Percentiles rank a stretch among this genome's conserved stretches.
Evolutionary conservation across 1,140 invertebrate species (phyloP).

Genomic region (Anoplolepis gracilipes): DNA sequence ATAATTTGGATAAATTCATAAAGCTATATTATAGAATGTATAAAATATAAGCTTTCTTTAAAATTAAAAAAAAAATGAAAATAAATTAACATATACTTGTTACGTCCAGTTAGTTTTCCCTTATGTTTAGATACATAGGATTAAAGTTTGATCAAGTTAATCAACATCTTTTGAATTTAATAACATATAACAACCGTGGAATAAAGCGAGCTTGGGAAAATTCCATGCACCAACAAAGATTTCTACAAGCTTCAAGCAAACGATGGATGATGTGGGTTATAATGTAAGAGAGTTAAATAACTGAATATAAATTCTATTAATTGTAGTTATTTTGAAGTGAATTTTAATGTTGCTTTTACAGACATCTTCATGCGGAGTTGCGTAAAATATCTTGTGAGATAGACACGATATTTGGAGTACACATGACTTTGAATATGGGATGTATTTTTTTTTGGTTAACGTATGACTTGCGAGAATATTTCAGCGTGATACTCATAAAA

Average conservation of each 20-base stretch:
- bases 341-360: not conserved
- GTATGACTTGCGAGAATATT: not conserved
- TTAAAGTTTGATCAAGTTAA: constrained; percentile 19
- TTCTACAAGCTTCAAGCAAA: not conserved
- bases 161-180: not conserved
- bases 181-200: not conserved
- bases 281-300: not conserved
- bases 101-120: not conserved
- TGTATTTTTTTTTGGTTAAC: not conserved
- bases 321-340: not conserved
- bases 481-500: not conserved
- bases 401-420: not conserved
- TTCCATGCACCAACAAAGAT: too few species aligned
- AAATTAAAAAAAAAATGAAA: too few species aligned
- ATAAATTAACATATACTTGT: not conserved
- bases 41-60: not conserved
- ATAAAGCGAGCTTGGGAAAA: not conserved
- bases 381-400: not conserved
- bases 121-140: not conserved
- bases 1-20: not conserved
- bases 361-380: constrained; percentile 29
- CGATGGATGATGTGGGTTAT: not conserved
- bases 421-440: constrained; percentile 1
- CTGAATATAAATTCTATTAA: not conserved
- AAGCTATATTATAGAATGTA: not conserved